Base-by-base conservation (phyloP, 2,797 vertebrate genomes). In the Macropodus opercularis region DNA sequence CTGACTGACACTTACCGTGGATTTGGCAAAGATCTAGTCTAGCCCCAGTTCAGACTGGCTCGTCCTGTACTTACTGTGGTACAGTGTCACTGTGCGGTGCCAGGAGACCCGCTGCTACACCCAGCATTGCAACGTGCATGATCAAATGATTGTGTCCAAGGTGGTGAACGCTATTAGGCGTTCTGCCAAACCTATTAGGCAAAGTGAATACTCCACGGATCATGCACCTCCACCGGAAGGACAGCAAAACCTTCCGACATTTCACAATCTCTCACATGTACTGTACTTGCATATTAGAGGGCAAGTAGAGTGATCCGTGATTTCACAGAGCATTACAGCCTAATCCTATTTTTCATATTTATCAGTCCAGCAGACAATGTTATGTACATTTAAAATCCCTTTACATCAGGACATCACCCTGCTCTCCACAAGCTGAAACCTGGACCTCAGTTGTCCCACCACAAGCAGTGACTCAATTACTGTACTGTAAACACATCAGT, bases 101-200 rank as follows among this genome's bases (percentile, higher is more conserved):
- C 85, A 89, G 68, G 40, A 79, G 69, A 77, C 77, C 21, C 48
- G 65, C 80, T 77, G 83, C 69, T 70, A 2, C 41, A 53, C 71
- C 72, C 83, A 72, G 79, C 73, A 51, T 59, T 71, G 47, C 59
- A 63, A 60, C 61, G 72, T 43, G 75, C 69, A 85, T 86, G 77
- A 91, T 88, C 89, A 89, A 88, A 89, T 27, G 22, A 74, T 84
- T 60, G 74, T 79, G 70, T 87, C 72, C 72, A 72, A 81, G 68
- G 75, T 67, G 77, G 58, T 58, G 49, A 77, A 66, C 59, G 66
- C 47, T 70, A 78, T 82, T 72, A 73, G 69, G 72, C 77, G 23
- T 23, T 54, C 26, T 41, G 80, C 80, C 83, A 90, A 79, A 52
- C 52, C 62, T 56, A 56, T 74, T 75, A 74, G 72, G 72, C 64